phyloP scores from a whole-genome alignment of 2,797 vertebrate genomes.

The Leuciscus waleckii region DNA sequence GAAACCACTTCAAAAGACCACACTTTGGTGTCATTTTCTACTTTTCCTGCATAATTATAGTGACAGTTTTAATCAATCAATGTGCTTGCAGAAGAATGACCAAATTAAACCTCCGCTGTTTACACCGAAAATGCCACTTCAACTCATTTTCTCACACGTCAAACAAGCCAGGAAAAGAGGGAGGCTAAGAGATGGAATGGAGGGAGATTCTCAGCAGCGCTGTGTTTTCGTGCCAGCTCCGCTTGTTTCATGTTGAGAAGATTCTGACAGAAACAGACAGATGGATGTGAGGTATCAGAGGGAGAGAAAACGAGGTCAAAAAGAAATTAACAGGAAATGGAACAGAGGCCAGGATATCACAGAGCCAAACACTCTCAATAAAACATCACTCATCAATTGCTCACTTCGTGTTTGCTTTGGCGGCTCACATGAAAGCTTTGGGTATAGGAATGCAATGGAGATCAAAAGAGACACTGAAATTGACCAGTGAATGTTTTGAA shows the following conservation, averaged over 20 bases:
- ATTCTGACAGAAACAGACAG: slow-evolving; percentile 73
- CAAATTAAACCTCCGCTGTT: slow-evolving; percentile 1
- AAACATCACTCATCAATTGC: slow-evolving; percentile 67
- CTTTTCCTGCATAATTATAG: slow-evolving; percentile 31
- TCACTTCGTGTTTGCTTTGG: slow-evolving; percentile 48
- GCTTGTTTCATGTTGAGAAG: slow-evolving; percentile 69
- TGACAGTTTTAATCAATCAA: slow-evolving; percentile 34
- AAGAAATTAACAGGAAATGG: slow-evolving; percentile 69
- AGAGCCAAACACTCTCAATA: slow-evolving; percentile 72
- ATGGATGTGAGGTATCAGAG: slow-evolving; percentile 70
- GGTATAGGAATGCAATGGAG: slow-evolving; percentile 17
- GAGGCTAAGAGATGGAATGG: not conserved
- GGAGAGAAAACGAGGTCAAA: slow-evolving; percentile 66
- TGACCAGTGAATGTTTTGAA: not conserved
- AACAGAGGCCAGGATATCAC: slow-evolving; percentile 67
- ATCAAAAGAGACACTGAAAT: slow-evolving; percentile 35
- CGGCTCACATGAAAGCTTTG: slow-evolving; percentile 35
- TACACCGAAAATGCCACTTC: slow-evolving; percentile 37
- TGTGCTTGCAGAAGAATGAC: slow-evolving; percentile 18
- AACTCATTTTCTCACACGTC: slow-evolving; percentile 14
- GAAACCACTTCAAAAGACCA: slow-evolving; percentile 19
- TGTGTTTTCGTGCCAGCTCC: slow-evolving; percentile 25
- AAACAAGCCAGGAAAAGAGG: slow-evolving; percentile 7
- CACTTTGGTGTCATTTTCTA: slow-evolving; percentile 17
- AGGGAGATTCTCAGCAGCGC: slow-evolving; percentile 16